These are phyloP conservation scores for Oplegnathus fasciatus DNA, from an alignment of 2,113 vertebrate genomes.

Conservation along the genomic window DNA sequence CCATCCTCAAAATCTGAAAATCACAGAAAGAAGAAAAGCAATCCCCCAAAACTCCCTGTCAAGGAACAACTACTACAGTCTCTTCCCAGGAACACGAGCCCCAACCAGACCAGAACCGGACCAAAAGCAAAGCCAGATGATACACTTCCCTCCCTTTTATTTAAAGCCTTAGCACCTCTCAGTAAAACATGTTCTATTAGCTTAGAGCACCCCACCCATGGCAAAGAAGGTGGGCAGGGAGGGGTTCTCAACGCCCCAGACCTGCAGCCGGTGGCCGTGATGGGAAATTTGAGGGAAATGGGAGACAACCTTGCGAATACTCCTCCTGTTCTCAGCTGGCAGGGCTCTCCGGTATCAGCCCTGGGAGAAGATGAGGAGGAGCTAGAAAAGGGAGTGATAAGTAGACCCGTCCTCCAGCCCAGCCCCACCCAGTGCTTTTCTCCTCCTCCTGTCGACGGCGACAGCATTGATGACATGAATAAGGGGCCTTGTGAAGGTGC, in stretches of 20 bases:
- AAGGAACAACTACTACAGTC: slow-evolving; percentile 11
- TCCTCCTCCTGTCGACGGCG: slow-evolving; percentile 64
- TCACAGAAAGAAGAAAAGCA: slow-evolving; percentile 47
- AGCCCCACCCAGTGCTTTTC: slow-evolving; percentile 80
- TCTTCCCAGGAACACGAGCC: slow-evolving; percentile 31
- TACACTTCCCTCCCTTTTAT: slow-evolving; percentile 73
- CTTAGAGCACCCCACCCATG: slow-evolving; percentile 73
- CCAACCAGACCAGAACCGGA: slow-evolving; percentile 37
- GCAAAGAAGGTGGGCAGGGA: slow-evolving; percentile 70
- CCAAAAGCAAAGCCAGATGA: slow-evolving; percentile 52
- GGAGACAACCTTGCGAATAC: slow-evolving; percentile 81
- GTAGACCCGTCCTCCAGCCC: slow-evolving; percentile 83
- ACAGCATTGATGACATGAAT: slow-evolving; percentile 32
- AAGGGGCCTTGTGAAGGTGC: slow-evolving; percentile 29
- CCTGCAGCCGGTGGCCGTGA: slow-evolving; percentile 78
- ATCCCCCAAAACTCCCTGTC: slow-evolving; percentile 8
- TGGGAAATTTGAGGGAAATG: slow-evolving; percentile 73
- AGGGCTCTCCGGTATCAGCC: slow-evolving; percentile 84
- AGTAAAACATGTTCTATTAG: slow-evolving; percentile 27
- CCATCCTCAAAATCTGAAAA: slow-evolving; percentile 37
- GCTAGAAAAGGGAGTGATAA: slow-evolving; percentile 77
- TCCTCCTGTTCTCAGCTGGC: slow-evolving; percentile 87
- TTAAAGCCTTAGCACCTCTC: slow-evolving; percentile 80
- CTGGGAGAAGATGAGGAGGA: slow-evolving; percentile 82
- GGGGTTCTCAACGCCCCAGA: slow-evolving; percentile 81